phyloP scores from a whole-genome alignment of 2,113 vertebrate species.

The Chiloscyllium plagiosum region DNA sequence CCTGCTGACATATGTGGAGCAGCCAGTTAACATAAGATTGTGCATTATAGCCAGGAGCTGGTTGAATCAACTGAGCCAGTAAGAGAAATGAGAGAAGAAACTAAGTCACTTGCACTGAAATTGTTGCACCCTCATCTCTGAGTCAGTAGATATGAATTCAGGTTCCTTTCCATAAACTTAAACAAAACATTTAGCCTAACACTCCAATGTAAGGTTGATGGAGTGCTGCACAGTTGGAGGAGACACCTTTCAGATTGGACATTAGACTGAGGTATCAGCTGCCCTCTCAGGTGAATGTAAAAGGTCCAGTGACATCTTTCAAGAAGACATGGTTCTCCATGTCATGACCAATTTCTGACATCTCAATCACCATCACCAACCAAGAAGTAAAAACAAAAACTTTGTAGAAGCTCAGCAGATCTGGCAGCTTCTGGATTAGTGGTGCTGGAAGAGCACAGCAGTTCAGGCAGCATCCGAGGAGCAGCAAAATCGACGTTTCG shows the following conservation, averaged over 20 bases:
- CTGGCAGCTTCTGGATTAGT: too few species aligned
- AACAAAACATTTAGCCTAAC: background rate
- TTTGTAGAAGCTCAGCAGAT: too few species aligned
- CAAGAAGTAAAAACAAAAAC: background rate
- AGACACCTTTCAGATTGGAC: background rate
- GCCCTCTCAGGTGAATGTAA: background rate
- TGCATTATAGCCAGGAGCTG: constrained; percentile 33
- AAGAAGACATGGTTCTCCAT: background rate
- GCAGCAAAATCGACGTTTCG: too few species aligned
- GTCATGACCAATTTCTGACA: background rate
- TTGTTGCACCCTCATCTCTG: background rate
- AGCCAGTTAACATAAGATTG: constrained; percentile 33
- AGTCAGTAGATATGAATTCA: background rate
- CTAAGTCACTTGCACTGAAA: background rate
- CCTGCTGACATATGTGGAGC: constrained; percentile 35
- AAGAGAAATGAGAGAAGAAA: background rate
- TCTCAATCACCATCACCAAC: background rate
- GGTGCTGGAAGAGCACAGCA: too few species aligned
- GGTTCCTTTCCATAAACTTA: background rate
- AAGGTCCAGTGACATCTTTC: background rate
- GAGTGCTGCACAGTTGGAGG: background rate
- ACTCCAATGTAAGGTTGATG: background rate
- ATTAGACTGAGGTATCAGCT: background rate
- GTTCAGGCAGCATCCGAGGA: too few species aligned
- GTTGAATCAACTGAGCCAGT: constrained; percentile 4